A percentile compares a stretch with the other conserved stretches of the same genome.
Evolutionary conservation across 2,113 vertebrate genomes (phyloP).

Genomic region (Cepphus grylle): DNA sequence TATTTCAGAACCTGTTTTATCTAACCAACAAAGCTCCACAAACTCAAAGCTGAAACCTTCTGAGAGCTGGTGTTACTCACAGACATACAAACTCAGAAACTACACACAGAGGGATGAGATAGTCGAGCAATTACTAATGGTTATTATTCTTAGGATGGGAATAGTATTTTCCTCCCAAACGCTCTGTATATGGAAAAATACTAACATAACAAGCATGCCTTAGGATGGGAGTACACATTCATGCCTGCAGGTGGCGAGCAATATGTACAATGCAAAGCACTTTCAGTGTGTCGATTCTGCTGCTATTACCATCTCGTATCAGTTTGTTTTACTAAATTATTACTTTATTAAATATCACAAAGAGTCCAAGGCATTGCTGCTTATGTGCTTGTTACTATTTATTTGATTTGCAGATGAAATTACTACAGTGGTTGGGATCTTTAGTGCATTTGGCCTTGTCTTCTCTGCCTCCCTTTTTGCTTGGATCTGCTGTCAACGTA

Average conservation of each 20-base stretch:
- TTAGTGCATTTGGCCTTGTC: slow-evolving; percentile 93
- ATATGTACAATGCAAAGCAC: neutral
- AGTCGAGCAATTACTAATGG: rapidly evolving
- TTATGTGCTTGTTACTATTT: slow-evolving; percentile 59
- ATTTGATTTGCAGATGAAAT: slow-evolving; percentile 85
- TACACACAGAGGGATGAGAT: neutral
- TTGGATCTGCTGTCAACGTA: slow-evolving; percentile 98
- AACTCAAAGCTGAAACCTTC: neutral
- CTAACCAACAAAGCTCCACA: neutral
- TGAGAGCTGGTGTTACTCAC: neutral
- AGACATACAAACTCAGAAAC: neutral
- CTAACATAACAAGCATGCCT: neutral
- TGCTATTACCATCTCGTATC: neutral
- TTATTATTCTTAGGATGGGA: neutral
- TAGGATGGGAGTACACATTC: neutral
- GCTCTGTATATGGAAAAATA: slow-evolving; percentile 4
- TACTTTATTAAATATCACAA: neutral
- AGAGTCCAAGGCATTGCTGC: neutral
- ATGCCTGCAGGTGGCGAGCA: slow-evolving; percentile 36
- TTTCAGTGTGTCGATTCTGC: neutral
- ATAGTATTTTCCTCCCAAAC: neutral
- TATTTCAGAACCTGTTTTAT: neutral
- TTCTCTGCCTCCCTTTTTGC: slow-evolving; percentile 93
- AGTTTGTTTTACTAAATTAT: neutral
- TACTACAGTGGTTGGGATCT: slow-evolving; percentile 88